phyloP scores from a whole-genome alignment of 2,113 vertebrate species.

The Typhlomys cinereus region DNA sequence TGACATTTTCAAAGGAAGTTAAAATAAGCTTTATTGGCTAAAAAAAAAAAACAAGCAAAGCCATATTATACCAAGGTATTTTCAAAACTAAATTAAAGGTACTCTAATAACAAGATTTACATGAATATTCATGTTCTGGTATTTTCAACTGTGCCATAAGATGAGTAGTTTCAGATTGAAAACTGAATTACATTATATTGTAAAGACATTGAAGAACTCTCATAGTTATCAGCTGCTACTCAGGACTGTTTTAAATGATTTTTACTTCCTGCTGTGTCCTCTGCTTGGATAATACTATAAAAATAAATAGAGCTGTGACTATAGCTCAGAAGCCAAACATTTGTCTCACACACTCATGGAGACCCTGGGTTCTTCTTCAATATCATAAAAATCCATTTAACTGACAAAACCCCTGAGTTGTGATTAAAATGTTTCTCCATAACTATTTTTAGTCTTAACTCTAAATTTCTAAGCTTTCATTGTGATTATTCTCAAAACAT shows the following conservation, averaged over 20 bases:
- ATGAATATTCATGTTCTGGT: neutral
- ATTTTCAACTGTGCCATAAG: neutral
- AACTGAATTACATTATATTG: neutral
- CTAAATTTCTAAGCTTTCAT: conserved; percentile 35
- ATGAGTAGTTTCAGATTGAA: neutral
- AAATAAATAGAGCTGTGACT: neutral
- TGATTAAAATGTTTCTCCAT: conserved; percentile 38
- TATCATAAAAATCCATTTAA: neutral
- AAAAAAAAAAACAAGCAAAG: neutral
- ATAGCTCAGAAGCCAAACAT: neutral
- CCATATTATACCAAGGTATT: neutral
- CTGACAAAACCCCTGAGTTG: neutral
- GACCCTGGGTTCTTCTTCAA: neutral
- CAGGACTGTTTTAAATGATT: neutral
- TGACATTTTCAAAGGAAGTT: neutral
- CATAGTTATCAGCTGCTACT: neutral
- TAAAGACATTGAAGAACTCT: neutral
- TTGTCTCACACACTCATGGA: neutral
- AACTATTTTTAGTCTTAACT: conserved; percentile 41
- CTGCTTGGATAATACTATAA: conserved; percentile 10
- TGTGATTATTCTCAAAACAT: neutral
- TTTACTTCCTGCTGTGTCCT: conserved; percentile 24
- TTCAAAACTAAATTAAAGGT: neutral
- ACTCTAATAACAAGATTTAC: neutral
- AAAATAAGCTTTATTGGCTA: conserved; percentile 32